Percentiles rank a stretch among this genome's conserved stretches.
These are phyloP conservation scores for Aporrectodea caliginosa DNA, from an alignment of 1,140 invertebrate species.

Conservation along the genomic window DNA sequence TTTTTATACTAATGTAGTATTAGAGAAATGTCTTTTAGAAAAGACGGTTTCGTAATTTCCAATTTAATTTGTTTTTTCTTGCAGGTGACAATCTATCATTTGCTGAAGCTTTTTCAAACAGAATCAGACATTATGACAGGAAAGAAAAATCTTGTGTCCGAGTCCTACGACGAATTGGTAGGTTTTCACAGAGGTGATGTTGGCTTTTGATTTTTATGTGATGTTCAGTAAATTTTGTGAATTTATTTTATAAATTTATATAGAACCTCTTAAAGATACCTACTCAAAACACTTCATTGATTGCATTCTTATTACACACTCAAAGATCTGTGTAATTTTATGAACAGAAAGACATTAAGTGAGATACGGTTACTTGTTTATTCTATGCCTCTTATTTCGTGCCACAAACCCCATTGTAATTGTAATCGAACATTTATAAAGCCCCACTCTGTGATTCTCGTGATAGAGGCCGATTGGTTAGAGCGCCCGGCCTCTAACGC, in stretches of 20 bases:
- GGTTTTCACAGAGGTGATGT: too few species aligned
- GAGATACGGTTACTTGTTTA: neutral
- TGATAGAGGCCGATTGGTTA: too few species aligned
- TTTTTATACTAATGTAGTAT: too few species aligned
- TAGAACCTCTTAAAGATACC: neutral
- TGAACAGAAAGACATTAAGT: neutral
- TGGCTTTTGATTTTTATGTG: neutral
- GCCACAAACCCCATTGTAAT: too few species aligned
- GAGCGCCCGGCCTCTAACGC: too few species aligned
- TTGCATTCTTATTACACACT: neutral
- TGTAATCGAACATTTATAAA: too few species aligned
- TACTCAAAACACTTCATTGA: neutral
- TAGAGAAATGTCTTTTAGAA: too few species aligned
- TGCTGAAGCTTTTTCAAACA: conserved; percentile 87
- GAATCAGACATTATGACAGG: conserved; percentile 59
- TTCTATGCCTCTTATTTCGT: too few species aligned
- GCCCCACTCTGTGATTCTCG: too few species aligned
- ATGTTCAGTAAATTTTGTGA: neutral
- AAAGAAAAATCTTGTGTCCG: conserved; percentile 80
- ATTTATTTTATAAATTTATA: neutral
- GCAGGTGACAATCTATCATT: conserved; percentile 90
- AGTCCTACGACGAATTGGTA: conserved; percentile 93
- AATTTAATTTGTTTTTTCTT: too few species aligned
- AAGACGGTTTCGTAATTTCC: too few species aligned
- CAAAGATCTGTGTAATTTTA: neutral